A percentile compares a stretch with the other conserved stretches of the same genome.
phyloP scores from a whole-genome alignment of 2,797 vertebrate species.

The Hipposideros larvatus region DNA sequence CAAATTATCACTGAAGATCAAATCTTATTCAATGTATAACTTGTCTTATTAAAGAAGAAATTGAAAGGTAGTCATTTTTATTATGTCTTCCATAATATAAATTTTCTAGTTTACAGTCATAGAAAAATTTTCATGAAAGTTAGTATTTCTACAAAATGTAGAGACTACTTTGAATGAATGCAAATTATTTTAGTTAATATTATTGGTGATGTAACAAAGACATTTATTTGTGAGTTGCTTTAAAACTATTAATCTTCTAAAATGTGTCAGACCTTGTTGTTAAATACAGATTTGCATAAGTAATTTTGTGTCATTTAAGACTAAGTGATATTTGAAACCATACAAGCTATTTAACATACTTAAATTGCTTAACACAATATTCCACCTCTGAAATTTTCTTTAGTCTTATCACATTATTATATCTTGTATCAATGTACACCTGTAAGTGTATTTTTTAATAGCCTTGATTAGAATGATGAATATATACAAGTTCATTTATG shows the following conservation, averaged over 20 bases:
- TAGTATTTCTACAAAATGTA: not conserved
- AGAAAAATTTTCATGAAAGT: not conserved
- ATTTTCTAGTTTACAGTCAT: not conserved
- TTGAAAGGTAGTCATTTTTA: not conserved
- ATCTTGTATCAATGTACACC: not conserved
- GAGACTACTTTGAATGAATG: not conserved
- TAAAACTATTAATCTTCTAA: not conserved
- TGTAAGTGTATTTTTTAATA: not conserved
- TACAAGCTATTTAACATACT: not conserved
- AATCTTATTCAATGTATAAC: not conserved
- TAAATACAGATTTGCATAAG: conserved; percentile 33
- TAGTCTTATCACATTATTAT: not conserved
- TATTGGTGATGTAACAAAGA: not conserved
- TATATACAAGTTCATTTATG: not conserved
- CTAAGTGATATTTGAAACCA: not conserved
- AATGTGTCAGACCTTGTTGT: not conserved
- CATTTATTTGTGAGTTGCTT: not conserved
- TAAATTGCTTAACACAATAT: not conserved
- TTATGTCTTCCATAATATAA: not conserved
- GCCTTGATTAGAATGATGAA: not conserved
- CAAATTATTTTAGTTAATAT: conserved; percentile 47
- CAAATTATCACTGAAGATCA: conserved; percentile 30
- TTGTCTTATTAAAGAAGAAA: not conserved
- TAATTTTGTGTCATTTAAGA: conserved; percentile 21
- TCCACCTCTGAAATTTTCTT: not conserved